Base-by-base conservation (phyloP, 1,140 invertebrate genomes). In the Tyrophagus putrescentiae region DNA sequence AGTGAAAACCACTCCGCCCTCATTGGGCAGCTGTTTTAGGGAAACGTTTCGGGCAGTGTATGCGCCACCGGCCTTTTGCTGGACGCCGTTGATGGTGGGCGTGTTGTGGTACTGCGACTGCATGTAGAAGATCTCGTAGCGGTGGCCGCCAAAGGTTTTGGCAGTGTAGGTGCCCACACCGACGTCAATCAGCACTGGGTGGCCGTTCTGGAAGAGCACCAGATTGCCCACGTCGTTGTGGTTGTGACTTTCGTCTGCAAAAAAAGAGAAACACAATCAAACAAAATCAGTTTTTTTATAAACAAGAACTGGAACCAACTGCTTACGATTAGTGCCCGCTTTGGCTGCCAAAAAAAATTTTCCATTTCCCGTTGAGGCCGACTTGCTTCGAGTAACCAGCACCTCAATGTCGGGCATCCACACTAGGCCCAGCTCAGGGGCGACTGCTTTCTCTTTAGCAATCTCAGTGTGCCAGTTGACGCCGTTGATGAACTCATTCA, bases 201-300 rank as follows among this genome's bases (percentile, higher is more conserved):
- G 18, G 28, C 52, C 52, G 21, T 54, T 31, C 7, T 21, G n/a
- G 28, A 32, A 54, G 5, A 54, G 5, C 21, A 54, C 29, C 29
- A 54, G 36, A 18, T 54, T 23, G n/a, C 52, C 52, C 18, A 54
- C 52, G 21, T 54, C 52, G 52, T 54, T 54, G 52, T 54, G 52
- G 36, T 54, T 54, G 28, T 54, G 52, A 54, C 6, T 7, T 31
- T 54, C 52, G 36, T 31, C 52, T 54, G 18, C n/a, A 54, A 54
- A 50, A 9, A n/a, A 39, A 39, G 13, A 13, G 13, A 13, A 39
- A 13, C 13, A 39, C n/a, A 39, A 13, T 13, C n/a, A 39, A 39
- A 39, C 13, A 39, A 48, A 6, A 48, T 48, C 23, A 7, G 7
- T n/a, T 39, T 39, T 13, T 39, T 39, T 21, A 39, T 39, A 39